Evolutionary conservation across 2,797 vertebrate species (phyloP), one percentile per base, ranked within the genome.

Genomic region (Periophthalmus magnuspinnatus): DNA sequence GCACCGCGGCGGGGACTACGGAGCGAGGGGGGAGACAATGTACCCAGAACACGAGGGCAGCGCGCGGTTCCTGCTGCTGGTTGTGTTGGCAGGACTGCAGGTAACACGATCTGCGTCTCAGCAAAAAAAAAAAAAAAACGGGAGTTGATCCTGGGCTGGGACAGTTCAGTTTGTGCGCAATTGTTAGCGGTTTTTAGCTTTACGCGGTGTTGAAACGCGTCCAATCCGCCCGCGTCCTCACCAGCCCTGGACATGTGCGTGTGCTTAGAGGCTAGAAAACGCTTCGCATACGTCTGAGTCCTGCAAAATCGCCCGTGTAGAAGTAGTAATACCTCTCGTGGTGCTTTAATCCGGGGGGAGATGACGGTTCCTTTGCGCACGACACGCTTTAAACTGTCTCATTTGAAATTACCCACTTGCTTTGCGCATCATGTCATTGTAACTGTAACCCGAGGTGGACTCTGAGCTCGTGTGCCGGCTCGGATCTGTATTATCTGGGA

Each of bases 21-120:
- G 72, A 60, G 68, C 58, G 34, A 58, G n/a, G n/a, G n/a, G 57
- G 62, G 72, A 70, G 72, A 64, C 78, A 69, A 93, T 93, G 91
- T 86, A 80, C 81, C 83, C 79, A 58, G 82, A 75, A 68, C 86
- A 84, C 83, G 86, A 82, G 81, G 88, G 91, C 80, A 89, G 89
- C 88, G 83, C 81, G 66, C 76, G 87, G 87, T 21, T 61, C 59
- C 79, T 93, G 63, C 81, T 93, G 87, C 89, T 91, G 78, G 62
- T 80, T 79, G 69, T 93, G 76, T 70, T 91, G 78, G 90, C 90
- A 68, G 92, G 86, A 88, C 86, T 93, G 90, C 92, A 93, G 93
- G 93, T 94, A 94, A 88, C 48, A 60, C 67, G 34, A 21, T 41
- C 60, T 7, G 34, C 59, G 22, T 80, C 52, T 14, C 17, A 66